Base-by-base conservation (phyloP, 2,888 invertebrate genomes). In the Hydriomena furcata region DNA sequence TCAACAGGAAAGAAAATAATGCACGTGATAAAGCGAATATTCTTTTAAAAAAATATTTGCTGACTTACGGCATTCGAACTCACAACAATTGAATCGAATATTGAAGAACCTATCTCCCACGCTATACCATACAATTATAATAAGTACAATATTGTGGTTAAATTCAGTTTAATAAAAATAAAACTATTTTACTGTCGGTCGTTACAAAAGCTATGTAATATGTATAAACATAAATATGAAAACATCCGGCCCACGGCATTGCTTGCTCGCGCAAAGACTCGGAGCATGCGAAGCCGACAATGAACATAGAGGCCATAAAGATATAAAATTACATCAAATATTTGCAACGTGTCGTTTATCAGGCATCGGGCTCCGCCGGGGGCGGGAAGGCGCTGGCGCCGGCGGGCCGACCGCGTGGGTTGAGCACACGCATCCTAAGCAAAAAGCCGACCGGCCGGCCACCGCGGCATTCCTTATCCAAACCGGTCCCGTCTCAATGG, bases 401-500 rank as follows among this genome's bases (percentile, higher is more conserved):
- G 75, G 73, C 77, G 76, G 55, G 52, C 64, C 68, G 76, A 59
- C 73, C 82, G 84, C 82, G 83, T 83, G 82, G 84, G 84, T 62
- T 66, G 78, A 71, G 78, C 71, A 60, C 75, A 71, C 76, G 80
- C 76, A 77, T 66, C 77, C 65, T 65, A 77, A 76, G 82, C 84
- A 84, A 84, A 85, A 84, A 84, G 81, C 82, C 81, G 82, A 72
- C 74, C 68, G 74, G 68, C 66, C 68, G 73, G 73, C 71, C 54
- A 62, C 68, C 64, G 73, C 79, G 76, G 84, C 87, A 87, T 87
- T 88, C 87, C 87, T 71, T 68, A 68, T 63, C 72, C 68, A 68
- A 86, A 88, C 89, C 88, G 87, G 88, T 88, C 79, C 66, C 51
- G 52, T 60, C 79, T 87, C 84, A 88, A 87, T 88, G 82, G 79